Conservation (phyloP, 2,113 vertebrate species). For the Oceanites oceanicus region DNA sequence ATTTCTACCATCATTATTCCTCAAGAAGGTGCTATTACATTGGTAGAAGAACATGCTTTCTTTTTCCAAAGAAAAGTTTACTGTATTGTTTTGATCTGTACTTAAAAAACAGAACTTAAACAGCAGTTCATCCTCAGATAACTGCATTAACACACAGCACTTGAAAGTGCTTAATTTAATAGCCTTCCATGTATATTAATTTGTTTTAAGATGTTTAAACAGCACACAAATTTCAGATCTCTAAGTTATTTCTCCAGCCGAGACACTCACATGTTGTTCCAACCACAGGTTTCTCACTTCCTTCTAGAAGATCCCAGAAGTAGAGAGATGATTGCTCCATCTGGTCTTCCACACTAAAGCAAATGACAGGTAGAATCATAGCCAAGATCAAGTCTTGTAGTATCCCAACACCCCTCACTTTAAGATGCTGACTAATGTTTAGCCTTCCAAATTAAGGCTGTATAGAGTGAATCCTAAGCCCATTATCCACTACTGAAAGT, state of each 20-base stretch:
- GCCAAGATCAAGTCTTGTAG: background rate
- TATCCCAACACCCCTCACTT: background rate
- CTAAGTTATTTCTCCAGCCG: background rate
- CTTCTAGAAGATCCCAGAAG: constrained; percentile 92
- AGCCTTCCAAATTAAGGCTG: background rate
- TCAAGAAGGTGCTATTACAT: background rate
- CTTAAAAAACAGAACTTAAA: background rate
- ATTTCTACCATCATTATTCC: background rate
- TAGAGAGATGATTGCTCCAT: constrained; percentile 86
- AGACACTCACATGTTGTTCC: constrained; percentile 90
- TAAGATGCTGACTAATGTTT: background rate
- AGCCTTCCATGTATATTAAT: background rate
- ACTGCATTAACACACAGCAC: accelerated
- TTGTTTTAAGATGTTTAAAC: background rate
- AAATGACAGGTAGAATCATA: background rate
- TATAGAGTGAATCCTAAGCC: background rate
- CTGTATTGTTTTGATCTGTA: background rate
- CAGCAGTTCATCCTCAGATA: background rate
- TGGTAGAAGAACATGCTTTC: background rate
- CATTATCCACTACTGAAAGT: background rate
- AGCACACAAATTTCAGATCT: background rate
- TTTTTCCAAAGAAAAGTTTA: background rate
- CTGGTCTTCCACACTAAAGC: constrained; percentile 83
- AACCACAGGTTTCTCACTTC: constrained; percentile 87
- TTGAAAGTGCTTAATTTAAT: background rate